These are phyloP conservation scores for Ophraella communa DNA, from an alignment of 2,888 invertebrate species.

Conservation along the genomic window DNA sequence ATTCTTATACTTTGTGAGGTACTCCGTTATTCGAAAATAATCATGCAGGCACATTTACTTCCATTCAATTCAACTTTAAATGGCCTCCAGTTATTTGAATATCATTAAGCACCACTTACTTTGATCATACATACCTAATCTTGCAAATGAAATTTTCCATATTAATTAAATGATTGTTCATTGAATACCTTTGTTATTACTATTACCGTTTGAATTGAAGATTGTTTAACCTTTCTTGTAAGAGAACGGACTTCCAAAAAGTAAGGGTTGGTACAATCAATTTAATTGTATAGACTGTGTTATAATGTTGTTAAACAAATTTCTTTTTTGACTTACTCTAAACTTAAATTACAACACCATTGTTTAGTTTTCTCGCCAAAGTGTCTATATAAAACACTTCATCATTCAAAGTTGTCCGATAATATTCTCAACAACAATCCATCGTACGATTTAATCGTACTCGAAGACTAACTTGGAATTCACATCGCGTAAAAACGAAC, in stretches of 20 bases:
- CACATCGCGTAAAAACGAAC: neutral
- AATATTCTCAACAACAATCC: neutral
- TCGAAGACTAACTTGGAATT: no score
- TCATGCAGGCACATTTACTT: neutral
- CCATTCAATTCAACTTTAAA: neutral
- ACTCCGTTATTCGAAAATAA: neutral
- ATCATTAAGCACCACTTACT: neutral
- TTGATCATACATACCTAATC: neutral
- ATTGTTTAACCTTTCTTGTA: slow-evolving; percentile 1
- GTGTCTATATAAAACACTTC: neutral
- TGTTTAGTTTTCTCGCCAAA: neutral
- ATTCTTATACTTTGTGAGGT: neutral
- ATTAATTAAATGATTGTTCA: neutral
- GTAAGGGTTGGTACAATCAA: no score
- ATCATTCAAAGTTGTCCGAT: neutral
- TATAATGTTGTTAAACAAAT: no score
- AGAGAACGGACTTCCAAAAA: neutral
- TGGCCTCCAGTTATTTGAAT: neutral
- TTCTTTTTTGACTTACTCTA: no score
- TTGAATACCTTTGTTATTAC: neutral
- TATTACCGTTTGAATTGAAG: neutral
- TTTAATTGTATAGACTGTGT: no score
- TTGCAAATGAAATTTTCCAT: neutral
- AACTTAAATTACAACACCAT: no score
- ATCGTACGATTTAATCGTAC: no score